phyloP scores from a whole-genome alignment of 2,113 vertebrate genomes.

The Mustela nigripes region DNA sequence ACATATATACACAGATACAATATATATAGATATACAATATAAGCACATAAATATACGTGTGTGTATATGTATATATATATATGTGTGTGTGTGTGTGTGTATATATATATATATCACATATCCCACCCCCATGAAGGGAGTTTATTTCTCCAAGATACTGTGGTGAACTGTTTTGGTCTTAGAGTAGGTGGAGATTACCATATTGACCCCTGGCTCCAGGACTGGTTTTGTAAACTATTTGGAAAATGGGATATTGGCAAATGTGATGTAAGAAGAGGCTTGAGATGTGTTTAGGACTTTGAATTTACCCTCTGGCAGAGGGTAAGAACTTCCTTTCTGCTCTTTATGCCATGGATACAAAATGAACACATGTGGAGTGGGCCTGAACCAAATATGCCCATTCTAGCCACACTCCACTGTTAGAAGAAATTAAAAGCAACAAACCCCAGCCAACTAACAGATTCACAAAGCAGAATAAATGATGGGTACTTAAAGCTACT shows the following conservation, averaged over 20 bases:
- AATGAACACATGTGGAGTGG: not conserved
- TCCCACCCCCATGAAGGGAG: not conserved
- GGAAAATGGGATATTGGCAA: not conserved
- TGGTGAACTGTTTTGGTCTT: not conserved
- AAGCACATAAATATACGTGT: not conserved
- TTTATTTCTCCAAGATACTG: not conserved
- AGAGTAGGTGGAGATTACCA: not conserved
- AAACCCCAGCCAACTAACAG: not conserved
- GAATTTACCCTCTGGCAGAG: not conserved
- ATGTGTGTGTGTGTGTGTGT: no score
- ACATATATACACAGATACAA: no score
- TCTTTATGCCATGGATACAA: not conserved
- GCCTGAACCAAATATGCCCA: not conserved
- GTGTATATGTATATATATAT: no score
- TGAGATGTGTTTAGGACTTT: not conserved
- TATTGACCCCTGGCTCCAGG: not conserved
- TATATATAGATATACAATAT: not conserved
- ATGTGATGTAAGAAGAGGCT: not conserved
- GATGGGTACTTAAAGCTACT: not conserved
- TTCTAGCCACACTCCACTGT: not conserved
- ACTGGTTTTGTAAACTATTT: not conserved
- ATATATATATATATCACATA: not conserved
- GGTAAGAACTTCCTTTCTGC: not conserved
- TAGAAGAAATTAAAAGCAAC: not conserved
- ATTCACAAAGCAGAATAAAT: not conserved